Evolutionary conservation across 2,888 invertebrate species (phyloP), one percentile per base, ranked within the genome.

Genomic region (Phengaris arion): DNA sequence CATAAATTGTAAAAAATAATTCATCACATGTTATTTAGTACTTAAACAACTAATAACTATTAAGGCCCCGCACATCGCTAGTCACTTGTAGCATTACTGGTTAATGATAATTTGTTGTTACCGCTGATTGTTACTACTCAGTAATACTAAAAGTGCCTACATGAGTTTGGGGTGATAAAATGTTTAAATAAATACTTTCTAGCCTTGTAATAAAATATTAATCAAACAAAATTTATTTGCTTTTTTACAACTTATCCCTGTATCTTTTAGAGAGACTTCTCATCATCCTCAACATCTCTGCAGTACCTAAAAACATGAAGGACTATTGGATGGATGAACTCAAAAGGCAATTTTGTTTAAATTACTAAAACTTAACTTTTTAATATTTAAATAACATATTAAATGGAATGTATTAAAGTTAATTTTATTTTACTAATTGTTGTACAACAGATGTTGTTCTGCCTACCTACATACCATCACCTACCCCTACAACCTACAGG

Each of bases 131-230:
- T 35, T 12, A 64, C 6, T 45, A 45, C 12, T 64, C 64, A 64
- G 64, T 64, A 64, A 64, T 64, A 13, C 64, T 64, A 45, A 64
- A 64, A 64, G 64, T 64, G 35, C 35, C 64, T 64, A 10, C 35
- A 45, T 64, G 64, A 2, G 35, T 64, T 12, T 35, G 35, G 12
- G 35, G 64, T 6, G 35, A n/a, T 69, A 15, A 48, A 69, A 69
- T 69, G 51, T 48, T 70, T 15, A 70, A 70, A 70, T 70, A 70
- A 72, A 72, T 72, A 72, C 52, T 72, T 72, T 72, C 72, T 72
- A 72, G 72, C 72, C 72, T 72, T 72, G 51, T 72, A 72, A 72
- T 72, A 72, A 72, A 72, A 72, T 72, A 72, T 72, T 72, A 72
- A 72, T 72, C 72, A 72, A 35, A 72, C n/a, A 54, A 35, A 72